These are phyloP conservation scores for Neopelma chrysocephalum DNA, from an alignment of 2,797 vertebrate genomes.

Conservation along the genomic window DNA sequence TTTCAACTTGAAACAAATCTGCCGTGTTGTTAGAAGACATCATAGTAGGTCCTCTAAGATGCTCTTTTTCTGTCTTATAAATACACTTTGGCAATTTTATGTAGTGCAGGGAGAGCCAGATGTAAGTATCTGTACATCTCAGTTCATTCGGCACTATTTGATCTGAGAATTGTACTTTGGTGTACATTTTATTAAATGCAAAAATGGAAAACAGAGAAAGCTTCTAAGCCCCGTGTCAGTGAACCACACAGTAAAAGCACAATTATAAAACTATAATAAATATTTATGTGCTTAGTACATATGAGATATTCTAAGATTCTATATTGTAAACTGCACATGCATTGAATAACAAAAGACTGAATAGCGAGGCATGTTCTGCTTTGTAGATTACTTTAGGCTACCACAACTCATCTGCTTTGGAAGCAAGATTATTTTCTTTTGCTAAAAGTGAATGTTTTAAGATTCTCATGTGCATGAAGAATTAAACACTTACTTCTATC, in stretches of 20 bases:
- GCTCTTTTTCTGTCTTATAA: conserved; percentile 59
- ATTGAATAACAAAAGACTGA: conserved; percentile 40
- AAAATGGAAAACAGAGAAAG: not conserved
- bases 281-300: conserved; percentile 25
- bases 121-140: conserved; percentile 16
- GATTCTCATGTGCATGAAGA: conserved; percentile 3
- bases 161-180: not conserved
- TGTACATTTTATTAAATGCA: conserved; percentile 20
- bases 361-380: not conserved
- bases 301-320: not conserved
- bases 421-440: conserved; percentile 37
- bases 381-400: conserved; percentile 35
- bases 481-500: not conserved
- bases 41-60: conserved; percentile 43
- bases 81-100: conserved; percentile 54
- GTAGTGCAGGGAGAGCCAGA: conserved; percentile 1
- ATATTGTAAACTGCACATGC: conserved; percentile 11
- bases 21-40: conserved; percentile 41
- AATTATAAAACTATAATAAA: conserved; percentile 62
- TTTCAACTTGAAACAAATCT: conserved; percentile 70
- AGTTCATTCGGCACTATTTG: not conserved
- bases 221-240: not conserved
- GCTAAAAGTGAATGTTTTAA: conserved; percentile 35
- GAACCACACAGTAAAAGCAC: not conserved
- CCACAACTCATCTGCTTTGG: not conserved